Percentiles rank a stretch among this genome's conserved stretches.
Conservation (phyloP, 1,140 invertebrate species). For the Zaprionus camerounensis region DNA sequence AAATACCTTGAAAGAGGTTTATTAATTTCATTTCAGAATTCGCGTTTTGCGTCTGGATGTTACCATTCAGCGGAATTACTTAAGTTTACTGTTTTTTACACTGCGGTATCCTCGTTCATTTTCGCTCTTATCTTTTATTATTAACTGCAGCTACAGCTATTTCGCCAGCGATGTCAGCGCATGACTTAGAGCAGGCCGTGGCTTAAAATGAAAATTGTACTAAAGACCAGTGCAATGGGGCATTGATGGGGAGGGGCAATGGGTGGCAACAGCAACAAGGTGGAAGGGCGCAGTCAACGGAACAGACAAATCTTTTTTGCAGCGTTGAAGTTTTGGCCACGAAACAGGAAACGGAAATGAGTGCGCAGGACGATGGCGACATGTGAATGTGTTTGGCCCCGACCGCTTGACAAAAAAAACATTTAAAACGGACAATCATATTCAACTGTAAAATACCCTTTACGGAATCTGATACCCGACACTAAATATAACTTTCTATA, state of each 20-base stretch:
- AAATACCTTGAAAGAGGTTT: slow-evolving; percentile 44
- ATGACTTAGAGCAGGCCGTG: slow-evolving; percentile 72
- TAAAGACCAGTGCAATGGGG: slow-evolving; percentile 42
- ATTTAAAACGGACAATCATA: background rate
- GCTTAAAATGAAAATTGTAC: slow-evolving; percentile 77
- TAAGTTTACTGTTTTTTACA: background rate
- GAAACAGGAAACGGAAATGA: slow-evolving; percentile 83
- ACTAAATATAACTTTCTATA: too few species aligned
- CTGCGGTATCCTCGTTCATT: background rate
- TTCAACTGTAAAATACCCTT: background rate
- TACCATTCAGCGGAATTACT: slow-evolving; percentile 18
- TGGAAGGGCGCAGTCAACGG: background rate
- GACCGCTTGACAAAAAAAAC: slow-evolving; percentile 28
- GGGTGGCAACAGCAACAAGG: background rate
- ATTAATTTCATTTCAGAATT: slow-evolving; percentile 62
- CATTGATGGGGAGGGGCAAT: background rate
- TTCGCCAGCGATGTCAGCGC: slow-evolving; percentile 74
- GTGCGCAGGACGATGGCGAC: slow-evolving; percentile 75
- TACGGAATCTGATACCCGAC: too few species aligned
- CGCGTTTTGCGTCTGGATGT: slow-evolving; percentile 1
- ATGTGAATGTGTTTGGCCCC: slow-evolving; percentile 74
- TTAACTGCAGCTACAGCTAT: slow-evolving; percentile 71
- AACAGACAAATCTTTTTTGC: slow-evolving; percentile 66
- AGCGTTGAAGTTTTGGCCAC: slow-evolving; percentile 73
- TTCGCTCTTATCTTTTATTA: slow-evolving; percentile 67